phyloP scores from a whole-genome alignment of 2,797 vertebrate species.

The Tapera naevia region DNA sequence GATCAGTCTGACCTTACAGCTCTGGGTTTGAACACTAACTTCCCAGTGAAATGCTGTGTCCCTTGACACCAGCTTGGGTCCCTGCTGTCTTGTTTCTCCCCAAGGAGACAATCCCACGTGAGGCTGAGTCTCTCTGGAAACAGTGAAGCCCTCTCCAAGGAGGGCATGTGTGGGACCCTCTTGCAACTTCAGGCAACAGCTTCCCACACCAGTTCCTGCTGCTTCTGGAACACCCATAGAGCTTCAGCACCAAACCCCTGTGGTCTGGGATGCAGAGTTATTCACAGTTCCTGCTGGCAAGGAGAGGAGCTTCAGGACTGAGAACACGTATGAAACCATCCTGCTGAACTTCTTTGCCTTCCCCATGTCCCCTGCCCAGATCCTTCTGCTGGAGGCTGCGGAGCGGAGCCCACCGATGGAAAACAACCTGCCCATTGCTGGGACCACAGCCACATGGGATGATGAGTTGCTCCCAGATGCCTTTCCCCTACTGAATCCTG shows the following conservation, averaged over 20 bases:
- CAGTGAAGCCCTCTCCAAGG: neutral
- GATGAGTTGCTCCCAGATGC: constrained; percentile 75
- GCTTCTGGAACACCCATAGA: neutral
- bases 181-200: neutral
- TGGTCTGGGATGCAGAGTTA: neutral
- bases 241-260: neutral
- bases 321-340: neutral
- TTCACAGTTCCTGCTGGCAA: neutral
- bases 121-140: neutral
- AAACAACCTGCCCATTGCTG: constrained; percentile 72
- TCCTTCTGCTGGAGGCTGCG: constrained; percentile 74
- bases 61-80: neutral
- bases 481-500: constrained; percentile 76
- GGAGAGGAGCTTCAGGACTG: neutral
- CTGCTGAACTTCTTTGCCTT: neutral
- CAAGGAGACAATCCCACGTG: fast-evolving
- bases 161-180: neutral
- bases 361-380: constrained; percentile 34
- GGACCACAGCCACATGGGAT: constrained; percentile 71
- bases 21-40: neutral
- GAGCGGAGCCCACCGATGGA: constrained; percentile 57
- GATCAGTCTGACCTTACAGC: neutral
- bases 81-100: neutral
- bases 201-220: neutral
- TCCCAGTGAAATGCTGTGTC: neutral